Percentiles rank a stretch among this genome's conserved stretches.
Conservation (phyloP, 2,797 vertebrate genomes). For the Myotis daubentonii region DNA sequence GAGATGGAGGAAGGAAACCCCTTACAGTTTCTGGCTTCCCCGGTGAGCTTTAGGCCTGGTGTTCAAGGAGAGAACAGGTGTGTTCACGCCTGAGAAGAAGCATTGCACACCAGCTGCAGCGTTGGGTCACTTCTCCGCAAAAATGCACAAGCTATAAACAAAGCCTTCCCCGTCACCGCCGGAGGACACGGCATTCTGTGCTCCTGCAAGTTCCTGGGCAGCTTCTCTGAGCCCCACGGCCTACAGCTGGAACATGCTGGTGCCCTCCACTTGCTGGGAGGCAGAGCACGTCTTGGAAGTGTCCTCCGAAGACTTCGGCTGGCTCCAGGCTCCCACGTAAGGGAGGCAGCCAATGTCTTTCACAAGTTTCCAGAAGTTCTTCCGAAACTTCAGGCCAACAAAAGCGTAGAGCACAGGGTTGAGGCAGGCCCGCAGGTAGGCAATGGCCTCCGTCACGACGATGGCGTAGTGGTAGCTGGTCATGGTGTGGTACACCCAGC, state of each 20-base stretch:
- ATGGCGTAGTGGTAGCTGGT: slow-evolving; percentile 60
- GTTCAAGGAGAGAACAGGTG: neutral
- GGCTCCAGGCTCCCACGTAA: neutral
- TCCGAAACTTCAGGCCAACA: slow-evolving; percentile 82
- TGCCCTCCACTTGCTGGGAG: slow-evolving; percentile 74
- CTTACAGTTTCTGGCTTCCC: neutral
- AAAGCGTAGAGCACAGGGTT: slow-evolving; percentile 86
- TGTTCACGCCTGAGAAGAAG: neutral
- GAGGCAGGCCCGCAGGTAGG: slow-evolving; percentile 83
- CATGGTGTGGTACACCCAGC: slow-evolving; percentile 24
- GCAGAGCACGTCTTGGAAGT: slow-evolving; percentile 73
- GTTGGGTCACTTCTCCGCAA: rapidly evolving
- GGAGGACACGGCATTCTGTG: neutral
- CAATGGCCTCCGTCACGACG: slow-evolving; percentile 77
- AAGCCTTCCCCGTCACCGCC: neutral
- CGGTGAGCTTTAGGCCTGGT: neutral
- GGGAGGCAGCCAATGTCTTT: slow-evolving; percentile 71
- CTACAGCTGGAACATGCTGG: slow-evolving; percentile 75
- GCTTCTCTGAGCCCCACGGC: neutral
- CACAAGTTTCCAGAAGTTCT: slow-evolving; percentile 81
- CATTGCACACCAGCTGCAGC: neutral
- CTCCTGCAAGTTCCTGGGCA: too few relatives aligned
- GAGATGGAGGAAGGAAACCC: neutral
- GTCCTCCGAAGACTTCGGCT: slow-evolving; percentile 73
- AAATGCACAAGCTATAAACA: neutral